Base-by-base conservation (phyloP, 2,113 vertebrate genomes). In the Entelurus aequoreus region DNA sequence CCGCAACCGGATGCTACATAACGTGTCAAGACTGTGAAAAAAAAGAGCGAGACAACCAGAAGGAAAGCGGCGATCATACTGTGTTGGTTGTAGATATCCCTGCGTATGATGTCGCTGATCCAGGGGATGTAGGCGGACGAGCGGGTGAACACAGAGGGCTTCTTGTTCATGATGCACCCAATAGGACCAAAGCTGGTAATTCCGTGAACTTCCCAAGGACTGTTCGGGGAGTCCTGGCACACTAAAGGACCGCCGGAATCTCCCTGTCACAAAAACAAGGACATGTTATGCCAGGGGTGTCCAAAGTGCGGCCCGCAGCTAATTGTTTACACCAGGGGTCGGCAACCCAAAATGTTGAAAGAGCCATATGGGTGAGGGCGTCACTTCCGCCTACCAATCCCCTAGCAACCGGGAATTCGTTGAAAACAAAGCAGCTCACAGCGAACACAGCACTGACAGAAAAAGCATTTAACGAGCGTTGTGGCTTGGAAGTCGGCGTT, bases 181-280 rank as follows among this genome's bases (percentile, higher is more conserved):
- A 90, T 74, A 13, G 88, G 87, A 9, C 90, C 89, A n/a, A 92
- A 92, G 76, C 90, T 90, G 60, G 90, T 91, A 62, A 91, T 90
- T 28, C 89, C 89, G 21, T 91, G 88, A 59, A 92, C 74, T 64
- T 89, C 88, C 90, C 90, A 91, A 6, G 80, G 64, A 35, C 28
- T 51, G 4, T 35, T 37, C 3, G 64, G 28, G 1, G 8, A 11
- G 21, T 89, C 88, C 65, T 86, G 88, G 54, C 90, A 92, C 64
- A 91, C 90, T 48, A 92, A 72, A 47, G 90, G 90, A 11, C 90
- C 90, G 11, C 90, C 90, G 2, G 90, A 91, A 72, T 91, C 89
- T 28, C 89, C 90, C 90, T 92, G 71, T 68, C 13, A 65, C 37
- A 63, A 60, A 12, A 68, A 38, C 21, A 44, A 51, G 28, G 47